phyloP scores from a whole-genome alignment of 1,140 invertebrate genomes.

The Bicyclus anynana region DNA sequence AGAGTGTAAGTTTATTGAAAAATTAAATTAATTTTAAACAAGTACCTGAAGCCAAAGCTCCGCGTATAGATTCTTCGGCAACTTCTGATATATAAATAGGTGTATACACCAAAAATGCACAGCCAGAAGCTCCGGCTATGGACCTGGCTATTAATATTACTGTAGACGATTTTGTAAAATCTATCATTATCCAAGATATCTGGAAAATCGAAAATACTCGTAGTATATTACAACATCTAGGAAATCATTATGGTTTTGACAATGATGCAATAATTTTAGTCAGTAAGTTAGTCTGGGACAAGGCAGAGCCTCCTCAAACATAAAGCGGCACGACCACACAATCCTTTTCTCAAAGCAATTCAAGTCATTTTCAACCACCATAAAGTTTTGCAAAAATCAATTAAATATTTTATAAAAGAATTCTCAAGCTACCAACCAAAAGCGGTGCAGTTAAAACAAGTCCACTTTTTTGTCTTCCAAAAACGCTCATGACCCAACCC shows the following conservation, averaged over 20 bases:
- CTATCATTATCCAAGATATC: conserved; percentile 39
- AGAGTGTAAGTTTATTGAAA: neutral
- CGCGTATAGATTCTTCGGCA: conserved; percentile 80
- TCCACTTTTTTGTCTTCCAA: conserved; percentile 49
- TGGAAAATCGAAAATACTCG: conserved; percentile 9
- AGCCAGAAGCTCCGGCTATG: conserved; percentile 78
- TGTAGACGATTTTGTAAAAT: conserved; percentile 55
- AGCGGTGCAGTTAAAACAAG: conserved; percentile 44
- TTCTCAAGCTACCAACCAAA: conserved; percentile 41
- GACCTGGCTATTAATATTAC: conserved; percentile 77
- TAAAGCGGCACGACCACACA: too few relatives aligned
- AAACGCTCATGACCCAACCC: conserved; percentile 37
- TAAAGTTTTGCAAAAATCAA: too few relatives aligned
- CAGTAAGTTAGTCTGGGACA: too few relatives aligned
- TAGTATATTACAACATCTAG: too few relatives aligned
- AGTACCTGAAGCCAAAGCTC: conserved; percentile 75
- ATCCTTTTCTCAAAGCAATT: too few relatives aligned
- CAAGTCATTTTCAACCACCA: too few relatives aligned
- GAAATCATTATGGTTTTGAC: too few relatives aligned
- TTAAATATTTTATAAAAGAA: too few relatives aligned
- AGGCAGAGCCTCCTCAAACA: too few relatives aligned
- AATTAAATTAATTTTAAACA: too few relatives aligned
- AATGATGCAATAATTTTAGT: too few relatives aligned
- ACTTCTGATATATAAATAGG: conserved; percentile 82
- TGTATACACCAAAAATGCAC: conserved; percentile 76